Evolutionary conservation across 2,888 invertebrate species (phyloP).

Genomic region (Parelbella ahira): DNA sequence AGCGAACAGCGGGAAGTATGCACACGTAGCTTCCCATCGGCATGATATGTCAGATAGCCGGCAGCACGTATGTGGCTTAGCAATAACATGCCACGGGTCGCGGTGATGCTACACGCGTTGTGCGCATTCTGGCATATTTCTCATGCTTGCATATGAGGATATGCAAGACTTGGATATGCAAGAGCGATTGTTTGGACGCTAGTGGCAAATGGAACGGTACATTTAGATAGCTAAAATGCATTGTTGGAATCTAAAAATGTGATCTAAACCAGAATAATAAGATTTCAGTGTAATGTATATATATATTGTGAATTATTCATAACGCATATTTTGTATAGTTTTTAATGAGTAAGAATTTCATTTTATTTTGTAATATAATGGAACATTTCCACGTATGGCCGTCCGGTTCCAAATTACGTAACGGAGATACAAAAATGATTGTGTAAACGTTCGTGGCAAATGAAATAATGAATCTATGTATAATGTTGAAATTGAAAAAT

Average conservation of each 20-base stretch:
- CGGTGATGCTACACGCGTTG: slow-evolving; percentile 74
- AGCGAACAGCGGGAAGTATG: slow-evolving; percentile 57
- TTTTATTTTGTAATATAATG: too few relatives aligned
- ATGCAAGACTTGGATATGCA: slow-evolving; percentile 31
- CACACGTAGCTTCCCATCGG: slow-evolving; percentile 70
- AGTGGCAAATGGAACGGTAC: too few relatives aligned
- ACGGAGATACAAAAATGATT: too few relatives aligned
- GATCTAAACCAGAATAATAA: too few relatives aligned
- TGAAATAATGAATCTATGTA: neutral
- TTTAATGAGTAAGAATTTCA: too few relatives aligned
- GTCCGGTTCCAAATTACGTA: too few relatives aligned
- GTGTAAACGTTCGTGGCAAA: slow-evolving; percentile 17
- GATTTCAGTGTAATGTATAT: too few relatives aligned
- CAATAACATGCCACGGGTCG: slow-evolving; percentile 79
- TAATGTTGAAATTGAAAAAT: slow-evolving; percentile 6
- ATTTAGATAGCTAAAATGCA: too few relatives aligned
- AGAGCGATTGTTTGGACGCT: slow-evolving; percentile 21
- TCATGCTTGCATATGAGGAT: slow-evolving; percentile 61
- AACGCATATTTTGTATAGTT: too few relatives aligned
- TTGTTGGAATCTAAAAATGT: too few relatives aligned
- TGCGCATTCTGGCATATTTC: slow-evolving; percentile 73
- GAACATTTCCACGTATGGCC: too few relatives aligned
- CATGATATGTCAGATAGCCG: slow-evolving; percentile 77
- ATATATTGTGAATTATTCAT: too few relatives aligned
- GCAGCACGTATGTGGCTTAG: slow-evolving; percentile 73